These are phyloP conservation scores for Solea senegalensis DNA, from an alignment of 2,113 vertebrate species.

Conservation along the genomic window DNA sequence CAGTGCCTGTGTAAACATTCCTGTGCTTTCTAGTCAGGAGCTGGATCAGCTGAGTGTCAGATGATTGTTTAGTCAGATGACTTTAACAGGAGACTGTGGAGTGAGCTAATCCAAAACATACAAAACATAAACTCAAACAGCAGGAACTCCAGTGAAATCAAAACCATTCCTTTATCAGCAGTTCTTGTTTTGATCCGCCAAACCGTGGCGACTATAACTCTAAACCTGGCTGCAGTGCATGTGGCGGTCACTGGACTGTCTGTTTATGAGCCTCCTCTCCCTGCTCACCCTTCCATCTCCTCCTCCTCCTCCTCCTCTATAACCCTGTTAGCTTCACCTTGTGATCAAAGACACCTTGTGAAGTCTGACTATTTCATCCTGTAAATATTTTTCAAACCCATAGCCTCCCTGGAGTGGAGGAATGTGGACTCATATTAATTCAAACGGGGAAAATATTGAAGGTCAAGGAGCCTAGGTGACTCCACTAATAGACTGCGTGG, in stretches of 20 bases:
- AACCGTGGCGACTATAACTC: constrained; percentile 5
- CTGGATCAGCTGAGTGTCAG: constrained; percentile 75
- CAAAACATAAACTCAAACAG: background rate
- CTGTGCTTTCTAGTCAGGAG: constrained; percentile 63
- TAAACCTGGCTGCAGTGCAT: constrained; percentile 25
- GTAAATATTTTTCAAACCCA: constrained; percentile 41
- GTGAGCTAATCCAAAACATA: constrained; percentile 19
- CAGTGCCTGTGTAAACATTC: constrained; percentile 41
- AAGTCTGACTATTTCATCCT: constrained; percentile 54
- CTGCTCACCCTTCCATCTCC: constrained; percentile 32
- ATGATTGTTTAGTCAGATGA: constrained; percentile 73
- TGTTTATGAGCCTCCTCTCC: constrained; percentile 45
- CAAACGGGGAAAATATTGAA: constrained; percentile 45
- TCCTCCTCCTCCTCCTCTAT: constrained; percentile 19
- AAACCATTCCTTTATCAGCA: background rate
- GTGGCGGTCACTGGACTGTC: constrained; percentile 17
- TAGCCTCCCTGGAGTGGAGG: constrained; percentile 39
- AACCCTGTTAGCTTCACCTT: constrained; percentile 60
- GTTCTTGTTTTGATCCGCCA: constrained; percentile 27
- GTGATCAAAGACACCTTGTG: constrained; percentile 76
- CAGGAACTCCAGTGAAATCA: constrained; percentile 17
- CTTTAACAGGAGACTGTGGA: constrained; percentile 43
- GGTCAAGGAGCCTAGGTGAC: constrained; percentile 15
- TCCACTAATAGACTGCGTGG: constrained; percentile 4
- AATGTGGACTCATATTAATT: constrained; percentile 51